Evolutionary conservation across 2,888 invertebrate species (phyloP).

Genomic region (Mimachlamys varia): DNA sequence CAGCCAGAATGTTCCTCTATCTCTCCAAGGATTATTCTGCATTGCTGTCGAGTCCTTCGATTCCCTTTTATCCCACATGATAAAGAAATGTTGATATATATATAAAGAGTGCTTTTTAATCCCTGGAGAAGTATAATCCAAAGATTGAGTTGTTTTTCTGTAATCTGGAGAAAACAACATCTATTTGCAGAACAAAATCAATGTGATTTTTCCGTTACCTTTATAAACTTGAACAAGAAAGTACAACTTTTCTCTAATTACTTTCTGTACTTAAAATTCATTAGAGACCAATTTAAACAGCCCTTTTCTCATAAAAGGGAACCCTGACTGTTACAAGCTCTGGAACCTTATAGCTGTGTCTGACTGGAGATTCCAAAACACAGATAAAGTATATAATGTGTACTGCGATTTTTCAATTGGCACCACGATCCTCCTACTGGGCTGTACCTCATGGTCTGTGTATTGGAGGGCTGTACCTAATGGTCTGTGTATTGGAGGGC

Average conservation of each 20-base stretch:
- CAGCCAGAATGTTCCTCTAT: too few relatives aligned
- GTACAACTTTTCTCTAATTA: too few relatives aligned
- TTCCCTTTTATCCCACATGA: neutral
- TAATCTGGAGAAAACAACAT: neutral
- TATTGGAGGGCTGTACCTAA: neutral
- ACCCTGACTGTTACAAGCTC: too few relatives aligned
- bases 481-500: neutral
- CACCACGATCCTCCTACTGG: too few relatives aligned
- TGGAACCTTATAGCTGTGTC: too few relatives aligned
- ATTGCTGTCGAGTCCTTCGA: neutral
- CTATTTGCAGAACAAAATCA: neutral
- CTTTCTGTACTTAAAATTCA: too few relatives aligned
- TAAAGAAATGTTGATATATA: neutral
- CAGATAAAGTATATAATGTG: neutral
- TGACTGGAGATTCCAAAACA: neutral
- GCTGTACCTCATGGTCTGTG: neutral
- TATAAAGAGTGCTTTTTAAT: neutral
- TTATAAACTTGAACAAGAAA: too few relatives aligned
- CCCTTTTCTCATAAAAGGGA: too few relatives aligned
- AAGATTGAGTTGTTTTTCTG: too few relatives aligned
- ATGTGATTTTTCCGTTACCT: too few relatives aligned
- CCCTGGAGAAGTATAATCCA: neutral
- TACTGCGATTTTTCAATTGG: neutral
- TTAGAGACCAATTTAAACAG: too few relatives aligned
- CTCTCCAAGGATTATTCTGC: too few relatives aligned